These are phyloP conservation scores for Globia sparganii DNA, from an alignment of 2,888 invertebrate species.

Conservation along the genomic window DNA sequence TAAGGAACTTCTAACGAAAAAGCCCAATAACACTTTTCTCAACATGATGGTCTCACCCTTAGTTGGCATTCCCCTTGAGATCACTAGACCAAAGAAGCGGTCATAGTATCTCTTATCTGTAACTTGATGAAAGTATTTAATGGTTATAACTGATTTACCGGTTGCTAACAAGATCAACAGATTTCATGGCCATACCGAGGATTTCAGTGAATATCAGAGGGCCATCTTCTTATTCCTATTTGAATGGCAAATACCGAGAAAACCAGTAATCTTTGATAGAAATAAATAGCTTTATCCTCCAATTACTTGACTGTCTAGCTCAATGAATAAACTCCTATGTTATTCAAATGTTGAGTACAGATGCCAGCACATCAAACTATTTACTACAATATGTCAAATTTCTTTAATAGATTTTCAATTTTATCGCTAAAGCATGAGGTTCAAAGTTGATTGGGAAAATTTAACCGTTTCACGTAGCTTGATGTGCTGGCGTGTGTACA, in stretches of 20 bases:
- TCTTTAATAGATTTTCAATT: too few relatives aligned
- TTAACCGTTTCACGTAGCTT: too few relatives aligned
- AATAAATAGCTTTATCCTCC: conserved; percentile 42
- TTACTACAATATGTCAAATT: too few relatives aligned
- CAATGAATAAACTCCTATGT: conserved; percentile 2
- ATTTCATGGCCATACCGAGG: conserved; percentile 65
- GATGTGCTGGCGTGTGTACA: too few relatives aligned
- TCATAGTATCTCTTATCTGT: neutral
- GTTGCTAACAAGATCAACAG: neutral
- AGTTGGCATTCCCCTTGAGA: neutral
- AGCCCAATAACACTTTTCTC: neutral
- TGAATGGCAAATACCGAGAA: conserved; percentile 71
- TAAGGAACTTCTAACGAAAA: neutral
- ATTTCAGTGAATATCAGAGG: conserved; percentile 69
- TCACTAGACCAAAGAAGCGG: neutral
- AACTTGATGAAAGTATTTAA: neutral
- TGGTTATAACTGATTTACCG: too few relatives aligned
- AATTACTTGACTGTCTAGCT: conserved; percentile 23
- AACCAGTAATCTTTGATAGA: conserved; percentile 58
- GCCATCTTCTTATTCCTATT: conserved; percentile 71
- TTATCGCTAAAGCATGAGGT: too few relatives aligned
- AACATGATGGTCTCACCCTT: neutral
- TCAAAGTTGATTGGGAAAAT: too few relatives aligned
- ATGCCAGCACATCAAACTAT: too few relatives aligned
- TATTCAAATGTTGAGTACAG: conserved; percentile 19